Base-by-base conservation (phyloP, 2,797 vertebrate species). In the Parauchenoglanis ngamensis region DNA sequence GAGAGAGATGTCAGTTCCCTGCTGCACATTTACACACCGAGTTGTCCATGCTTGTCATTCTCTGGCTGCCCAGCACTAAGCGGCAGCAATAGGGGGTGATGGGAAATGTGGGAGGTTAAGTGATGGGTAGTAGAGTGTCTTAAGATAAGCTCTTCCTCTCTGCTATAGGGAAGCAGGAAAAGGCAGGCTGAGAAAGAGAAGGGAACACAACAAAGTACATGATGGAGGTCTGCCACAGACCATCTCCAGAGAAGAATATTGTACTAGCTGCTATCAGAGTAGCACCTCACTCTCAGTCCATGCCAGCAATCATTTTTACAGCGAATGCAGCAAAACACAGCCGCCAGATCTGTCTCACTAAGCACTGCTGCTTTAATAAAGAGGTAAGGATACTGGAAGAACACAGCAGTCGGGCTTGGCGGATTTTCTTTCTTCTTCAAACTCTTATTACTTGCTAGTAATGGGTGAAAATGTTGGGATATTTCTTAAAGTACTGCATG, bases 41-140 rank as follows among this genome's bases (percentile, higher is more conserved):
- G 56, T 59, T 80, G 57, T 44, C 78, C 78, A 80, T 15, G 78
- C 78, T 93, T 94, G 94, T 94, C 94, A 94, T 94, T 94, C 94
- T 93, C 84, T 91, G 94, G 93, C 92, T 95, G 95, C 96, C 95
- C 94, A 90, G 95, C 95, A 95, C 93, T 91, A 94, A 93, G 94
- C 90, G 67, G 57, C 59, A 83, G 91, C 92, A 90, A 92, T 86
- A 91, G 91, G 89, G 92, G 77, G 91, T 88, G 91, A 92, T 93
- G 93, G 93, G 91, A 92, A 92, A 92, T 86, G 90, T 92, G 35
- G 89, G 90, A 90, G 87, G 92, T 89, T 87, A 89, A 90, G 92
- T 91, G 75, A 93, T 89, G 89, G 86, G 89, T 91, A 84, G 92
- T 91, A 92, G 94, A 94, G 93, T 93, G 94, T 93, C 92, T 93